Base-by-base conservation (phyloP, 2,797 vertebrate species). In the Numenius phaeopus region DNA sequence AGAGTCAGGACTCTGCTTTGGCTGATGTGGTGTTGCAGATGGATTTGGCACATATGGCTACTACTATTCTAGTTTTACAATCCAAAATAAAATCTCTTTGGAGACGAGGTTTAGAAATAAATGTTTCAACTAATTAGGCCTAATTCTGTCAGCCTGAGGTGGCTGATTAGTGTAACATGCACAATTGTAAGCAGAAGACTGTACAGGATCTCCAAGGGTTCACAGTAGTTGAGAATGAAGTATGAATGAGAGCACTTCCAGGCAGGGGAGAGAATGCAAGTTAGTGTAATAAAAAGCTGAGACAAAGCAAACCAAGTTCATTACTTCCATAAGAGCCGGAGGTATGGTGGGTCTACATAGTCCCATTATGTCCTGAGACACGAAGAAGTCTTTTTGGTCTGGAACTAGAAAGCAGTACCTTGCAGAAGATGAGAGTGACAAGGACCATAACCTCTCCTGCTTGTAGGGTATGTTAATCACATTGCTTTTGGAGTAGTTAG, bases 61-160 rank as follows among this genome's bases (percentile, higher is more conserved):
- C 19, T 61, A 49, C 27, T 61, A 54, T 22, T 30, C 9, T 46
- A 76, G 57, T 58, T 84, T 91, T 93, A 79, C 81, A 94, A 83
- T 92, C 70, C 49, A 89, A 95, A 97, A 90, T 79, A 85, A 97
- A 96, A 83, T 83, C 50, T 83, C 58, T 80, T 81, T 72, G 62
- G 80, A 89, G 79, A 40, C 72, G 10, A 95, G 30, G 21, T 76
- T 83, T 94, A 95, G 82, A 88, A 94, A 96, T 76, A 93, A 96
- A 96, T 62, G 65, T 94, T 90, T 83, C 23, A 92, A 83, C 55
- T 95, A 94, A 95, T 96, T 96, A 96, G 58, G 46, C 40, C 34
- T 97, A 97, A 93, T 95, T 96, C 54, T 75, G 89, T 90, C 70
- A 92, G 64, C n/a, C 78, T 80, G 80, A 85, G 49, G 90, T 95